Evolutionary conservation across 2,888 invertebrate species (phyloP), one percentile per base, ranked within the genome.

Genomic region (Catocala sponsa): DNA sequence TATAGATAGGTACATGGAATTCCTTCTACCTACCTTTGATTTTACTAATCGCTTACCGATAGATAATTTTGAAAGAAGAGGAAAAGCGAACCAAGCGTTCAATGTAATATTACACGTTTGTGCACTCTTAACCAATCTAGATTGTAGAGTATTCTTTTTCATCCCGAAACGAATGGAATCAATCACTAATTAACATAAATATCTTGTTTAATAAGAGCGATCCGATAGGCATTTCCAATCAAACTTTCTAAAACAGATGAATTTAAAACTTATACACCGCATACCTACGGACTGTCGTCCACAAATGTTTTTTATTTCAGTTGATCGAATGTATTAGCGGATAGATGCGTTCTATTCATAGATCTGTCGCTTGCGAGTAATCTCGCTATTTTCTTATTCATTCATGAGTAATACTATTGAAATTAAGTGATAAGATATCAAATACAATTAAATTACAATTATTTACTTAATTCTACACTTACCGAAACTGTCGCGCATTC

Each of bases 331-430:
- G 70, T 75, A 75, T 77, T 52, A 71, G 65, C 63, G 65, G 63
- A 77, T 75, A 59, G 67, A 76, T 73, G 66, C 69, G 73, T 70
- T 75, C 79, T 79, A 79, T 79, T 79, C 80, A 76, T 79, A 78
- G 79, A 73, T 67, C 54, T 68, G 78, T 79, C 75, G 68, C 74
- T 59, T 56, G 67, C 65, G 66, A 57, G 66, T 69, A 68, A 72
- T 70, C 64, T 65, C 63, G 55, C 42, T 51, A 59, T 73, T 75
- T 74, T 73, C 63, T 69, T 63, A 65, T 68, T 68, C 76, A 76
- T 52, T 68, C 70, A 70, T 48, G 47, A 63, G 42, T 58, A 49
- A 59, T 50, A 58, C 53, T 64, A 72, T 62, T 68, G 59, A 63
- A 75, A 54, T 44, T 51, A 47, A 42, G 5, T 48, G 38, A 48